Base-by-base conservation (phyloP, 1,140 invertebrate species). In the Drosophila sproati region DNA sequence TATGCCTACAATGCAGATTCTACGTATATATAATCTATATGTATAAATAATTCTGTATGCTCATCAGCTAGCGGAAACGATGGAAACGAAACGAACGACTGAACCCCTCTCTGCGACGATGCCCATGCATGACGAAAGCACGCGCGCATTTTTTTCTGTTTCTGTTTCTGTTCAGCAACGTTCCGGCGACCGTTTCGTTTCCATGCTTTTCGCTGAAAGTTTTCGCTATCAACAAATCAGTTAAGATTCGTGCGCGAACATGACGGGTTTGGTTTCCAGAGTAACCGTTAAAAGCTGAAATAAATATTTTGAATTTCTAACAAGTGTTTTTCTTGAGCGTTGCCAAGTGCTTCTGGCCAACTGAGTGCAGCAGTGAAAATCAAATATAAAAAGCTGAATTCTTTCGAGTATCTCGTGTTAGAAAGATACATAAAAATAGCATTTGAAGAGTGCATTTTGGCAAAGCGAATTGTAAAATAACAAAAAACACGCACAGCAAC, bases 211-310 rank as follows among this genome's bases (percentile, higher is more conserved):
- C 20, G 80, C 80, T 69, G 66, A 77, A 74, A 50, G 45, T 76
- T 78, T 85, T 81, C 62, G 78, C 78, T 69, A 81, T 69, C 77
- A 72, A 69, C 69, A 73, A 73, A 63, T 78, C 61, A 85, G 68
- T 80, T 89, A 83, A 85, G 62, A 80, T 80, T 89, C 80, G 85
- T 73, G 67, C 78, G 80, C 76, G 70, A 78, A 81, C 80, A 80
- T 85, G 80, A 68, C 69, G 72, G 73, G 69, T 59, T 81, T 59
- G 71, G 71, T 79, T 74, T 64, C 81, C 68, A 57, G 55, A 80
- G 83, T 63, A 57, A 89, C 83, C 85, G 80, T 72, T 87, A 67
- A 47, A 35, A 50, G 20, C 28, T 45, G 47, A 45, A 69, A 69
- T 39, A 78, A 75, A 73, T 83, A 80, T 89, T 88, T 89, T 61